Percentiles rank a stretch among this genome's conserved stretches.
phyloP scores from a whole-genome alignment of 2,113 vertebrate genomes.

The Murina feae region DNA sequence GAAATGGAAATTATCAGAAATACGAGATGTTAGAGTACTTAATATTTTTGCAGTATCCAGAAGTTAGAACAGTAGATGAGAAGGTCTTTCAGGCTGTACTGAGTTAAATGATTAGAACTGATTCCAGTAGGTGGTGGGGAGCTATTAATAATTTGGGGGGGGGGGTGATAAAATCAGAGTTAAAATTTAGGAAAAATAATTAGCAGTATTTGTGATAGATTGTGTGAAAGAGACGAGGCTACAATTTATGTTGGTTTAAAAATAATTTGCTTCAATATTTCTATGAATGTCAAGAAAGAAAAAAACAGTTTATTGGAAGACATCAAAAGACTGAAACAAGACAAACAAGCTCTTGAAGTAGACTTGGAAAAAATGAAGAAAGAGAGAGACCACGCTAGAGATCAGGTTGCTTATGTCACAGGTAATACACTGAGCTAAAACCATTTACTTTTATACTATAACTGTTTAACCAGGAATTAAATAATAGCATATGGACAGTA shows the following conservation, averaged over 20 bases:
- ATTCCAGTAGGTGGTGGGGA: background rate
- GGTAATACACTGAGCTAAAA: constrained; percentile 76
- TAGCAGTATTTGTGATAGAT: background rate
- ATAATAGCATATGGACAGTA: background rate
- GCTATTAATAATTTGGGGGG: background rate
- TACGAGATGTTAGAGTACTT: background rate
- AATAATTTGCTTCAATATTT: constrained; percentile 42
- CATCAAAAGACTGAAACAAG: constrained; percentile 84
- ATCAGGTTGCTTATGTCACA: constrained; percentile 79
- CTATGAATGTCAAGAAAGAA: constrained; percentile 81
- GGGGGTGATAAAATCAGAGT: background rate
- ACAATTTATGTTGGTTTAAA: constrained; percentile 3
- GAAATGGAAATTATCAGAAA: background rate
- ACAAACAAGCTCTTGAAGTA: constrained; percentile 89
- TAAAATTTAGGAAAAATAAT: constrained; percentile 19
- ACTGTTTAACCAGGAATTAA: background rate
- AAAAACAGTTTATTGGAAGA: constrained; percentile 86
- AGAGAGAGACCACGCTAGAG: constrained; percentile 86
- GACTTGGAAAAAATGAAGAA: constrained; percentile 88
- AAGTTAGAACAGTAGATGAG: background rate
- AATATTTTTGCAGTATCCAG: background rate
- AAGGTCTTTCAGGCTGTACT: background rate
- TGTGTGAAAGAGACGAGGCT: background rate
- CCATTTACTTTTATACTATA: background rate
- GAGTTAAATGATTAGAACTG: background rate